Base-by-base conservation (phyloP, 2,797 vertebrate species). In the Rousettus madagascariensis region DNA sequence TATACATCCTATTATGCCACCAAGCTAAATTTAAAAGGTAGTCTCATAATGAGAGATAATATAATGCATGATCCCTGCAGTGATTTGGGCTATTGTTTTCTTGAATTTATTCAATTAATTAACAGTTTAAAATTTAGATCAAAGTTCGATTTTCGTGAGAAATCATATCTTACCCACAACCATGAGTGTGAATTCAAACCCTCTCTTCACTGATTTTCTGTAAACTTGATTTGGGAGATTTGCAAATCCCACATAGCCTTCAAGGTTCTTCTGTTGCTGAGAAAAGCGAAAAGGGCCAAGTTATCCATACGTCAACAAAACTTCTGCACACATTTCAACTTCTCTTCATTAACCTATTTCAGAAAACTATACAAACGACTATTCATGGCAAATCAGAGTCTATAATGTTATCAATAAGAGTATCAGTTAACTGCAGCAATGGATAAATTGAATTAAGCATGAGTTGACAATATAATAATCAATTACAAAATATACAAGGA, bases 161-260 rank as follows among this genome's bases (percentile, higher is more conserved):
- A 85, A 96, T 22, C 7, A 57, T 61, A 88, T 97, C 99, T 99
- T 98, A 99, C 99, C 99, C 98, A 99, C 99, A 98, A 99, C 99
- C 99, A 99, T 99, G 97, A 99, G 99, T 12, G 99, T 99, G 98
- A 99, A 99, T 98, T 99, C 99, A 98, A 99, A 99, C 78, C 99
- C 99, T 97, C 99, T 99, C 98, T 99, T 99, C 97, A 99, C 99
- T 78, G 99, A 99, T 98, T 99, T 99, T 97, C 99, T 99, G 98
- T 99, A 99, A 87, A 99, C 99, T 99, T 99, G 99, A 98, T 99
- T 99, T 86, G 99, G 99, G 90, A 99, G 99, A 98, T 99, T 99
- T 97, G 99, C 99, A 98, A 99, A 99, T 98, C 99, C 99, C 98
- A 99, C 99, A 96, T 99, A 99, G 98, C 99, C 99, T 98, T 99